A percentile compares a stretch with the other conserved stretches of the same genome.
These are phyloP conservation scores for Ecdyonurus torrentis DNA, from an alignment of 2,888 invertebrate genomes.

Conservation along the genomic window DNA sequence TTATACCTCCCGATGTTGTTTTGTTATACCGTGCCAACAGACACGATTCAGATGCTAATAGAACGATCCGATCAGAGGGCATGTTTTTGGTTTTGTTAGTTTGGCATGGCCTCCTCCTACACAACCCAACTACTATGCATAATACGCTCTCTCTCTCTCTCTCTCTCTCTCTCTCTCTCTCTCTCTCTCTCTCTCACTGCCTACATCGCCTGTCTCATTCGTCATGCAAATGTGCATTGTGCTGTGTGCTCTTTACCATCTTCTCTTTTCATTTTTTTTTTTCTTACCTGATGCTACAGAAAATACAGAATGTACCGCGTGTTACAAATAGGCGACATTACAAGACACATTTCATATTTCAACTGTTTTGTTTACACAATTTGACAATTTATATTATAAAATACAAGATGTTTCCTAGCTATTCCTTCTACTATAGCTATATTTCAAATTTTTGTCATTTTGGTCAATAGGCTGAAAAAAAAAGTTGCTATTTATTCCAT, in stretches of 20 bases:
- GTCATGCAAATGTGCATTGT: slow-evolving; percentile 1
- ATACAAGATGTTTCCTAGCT: too few species aligned
- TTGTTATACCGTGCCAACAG: not conserved
- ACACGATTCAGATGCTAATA: not conserved
- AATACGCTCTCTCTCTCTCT: too few species aligned
- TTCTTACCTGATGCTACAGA: slow-evolving; percentile 10
- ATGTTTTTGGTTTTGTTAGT: not conserved
- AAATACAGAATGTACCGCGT: not conserved
- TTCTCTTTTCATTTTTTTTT: not conserved
- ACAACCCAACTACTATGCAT: too few species aligned
- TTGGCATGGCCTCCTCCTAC: too few species aligned
- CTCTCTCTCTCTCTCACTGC: slow-evolving; percentile 2
- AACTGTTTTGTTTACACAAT: not conserved
- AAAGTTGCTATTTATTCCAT: too few species aligned
- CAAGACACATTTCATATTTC: not conserved
- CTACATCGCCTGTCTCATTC: slow-evolving; percentile 1
- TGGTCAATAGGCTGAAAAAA: too few species aligned
- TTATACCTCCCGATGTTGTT: not conserved
- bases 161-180: slow-evolving; percentile 7
- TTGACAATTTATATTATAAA: too few species aligned
- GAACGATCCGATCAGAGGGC: not conserved
- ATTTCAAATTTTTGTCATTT: too few species aligned
- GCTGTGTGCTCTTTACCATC: not conserved
- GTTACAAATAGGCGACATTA: not conserved
- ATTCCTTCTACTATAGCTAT: too few species aligned